phyloP scores from a whole-genome alignment of 2,113 vertebrate genomes.

The cattle (Bos taurus) region DNA sequence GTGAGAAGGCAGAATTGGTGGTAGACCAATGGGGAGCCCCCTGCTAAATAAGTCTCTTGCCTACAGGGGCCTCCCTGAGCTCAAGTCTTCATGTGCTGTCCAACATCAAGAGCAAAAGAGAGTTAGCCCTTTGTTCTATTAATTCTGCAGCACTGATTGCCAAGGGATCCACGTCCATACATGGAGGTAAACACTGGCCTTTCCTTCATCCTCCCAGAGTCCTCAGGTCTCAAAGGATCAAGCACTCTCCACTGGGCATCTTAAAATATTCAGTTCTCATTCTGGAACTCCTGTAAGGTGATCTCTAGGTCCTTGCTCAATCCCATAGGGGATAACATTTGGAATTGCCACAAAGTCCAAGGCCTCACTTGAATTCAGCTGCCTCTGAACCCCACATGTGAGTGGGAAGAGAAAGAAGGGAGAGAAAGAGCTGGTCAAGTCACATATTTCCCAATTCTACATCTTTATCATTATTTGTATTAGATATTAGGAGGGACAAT shows the following conservation, averaged over 20 bases:
- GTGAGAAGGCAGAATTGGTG: background rate
- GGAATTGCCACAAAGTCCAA: background rate
- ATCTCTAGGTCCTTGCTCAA: background rate
- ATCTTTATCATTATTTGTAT: background rate
- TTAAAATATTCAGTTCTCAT: background rate
- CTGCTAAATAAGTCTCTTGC: background rate
- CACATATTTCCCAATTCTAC: background rate
- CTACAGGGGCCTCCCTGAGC: no score
- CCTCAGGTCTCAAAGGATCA: background rate
- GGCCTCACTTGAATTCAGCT: background rate
- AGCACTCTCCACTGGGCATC: background rate
- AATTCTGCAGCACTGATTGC: background rate
- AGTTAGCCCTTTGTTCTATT: background rate
- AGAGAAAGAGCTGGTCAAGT: background rate
- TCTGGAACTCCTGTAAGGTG: background rate
- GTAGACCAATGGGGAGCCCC: no score
- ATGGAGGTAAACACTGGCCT: background rate
- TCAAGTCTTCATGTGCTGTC: background rate
- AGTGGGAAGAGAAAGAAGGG: background rate
- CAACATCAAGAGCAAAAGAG: background rate
- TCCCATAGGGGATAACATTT: background rate
- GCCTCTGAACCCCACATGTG: background rate
- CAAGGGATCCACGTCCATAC: background rate
- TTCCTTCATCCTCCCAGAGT: background rate
- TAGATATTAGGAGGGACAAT: background rate